phyloP scores from a whole-genome alignment of 2,797 vertebrate species.

The Odontamblyopus rebecca region DNA sequence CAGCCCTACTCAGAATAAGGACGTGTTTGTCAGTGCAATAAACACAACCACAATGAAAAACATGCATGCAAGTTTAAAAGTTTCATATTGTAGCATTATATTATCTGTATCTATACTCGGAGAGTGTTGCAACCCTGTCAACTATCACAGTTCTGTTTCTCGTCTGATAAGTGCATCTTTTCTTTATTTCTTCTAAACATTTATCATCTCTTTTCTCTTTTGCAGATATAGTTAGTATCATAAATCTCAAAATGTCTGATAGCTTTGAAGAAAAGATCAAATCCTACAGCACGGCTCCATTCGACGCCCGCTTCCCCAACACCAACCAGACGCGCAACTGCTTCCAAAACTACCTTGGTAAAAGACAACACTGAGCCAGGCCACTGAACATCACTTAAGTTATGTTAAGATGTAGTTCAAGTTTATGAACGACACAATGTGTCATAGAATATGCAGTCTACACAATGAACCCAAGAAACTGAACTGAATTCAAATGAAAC shows the following conservation, averaged over 20 bases:
- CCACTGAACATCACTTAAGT: too few relatives aligned
- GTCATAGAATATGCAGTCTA: background rate
- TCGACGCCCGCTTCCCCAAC: constrained; percentile 84
- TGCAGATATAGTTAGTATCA: background rate
- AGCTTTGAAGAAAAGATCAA: constrained; percentile 73
- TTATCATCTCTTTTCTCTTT: background rate
- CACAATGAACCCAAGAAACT: too few relatives aligned
- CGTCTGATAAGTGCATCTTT: background rate
- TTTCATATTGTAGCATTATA: too few relatives aligned
- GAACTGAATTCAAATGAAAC: too few relatives aligned
- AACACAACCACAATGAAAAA: too few relatives aligned
- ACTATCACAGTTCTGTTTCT: too few relatives aligned
- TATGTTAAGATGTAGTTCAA: background rate
- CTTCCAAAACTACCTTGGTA: constrained; percentile 83
- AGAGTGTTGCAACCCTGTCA: too few relatives aligned
- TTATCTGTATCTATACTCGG: too few relatives aligned
- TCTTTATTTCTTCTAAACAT: background rate
- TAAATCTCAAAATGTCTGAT: constrained; percentile 66
- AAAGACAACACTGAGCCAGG: background rate
- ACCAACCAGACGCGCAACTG: constrained; percentile 85
- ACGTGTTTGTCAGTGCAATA: too few relatives aligned
- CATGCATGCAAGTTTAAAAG: too few relatives aligned
- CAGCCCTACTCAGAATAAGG: too few relatives aligned
- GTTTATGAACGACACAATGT: constrained; percentile 14
- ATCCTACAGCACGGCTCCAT: constrained; percentile 81